Evolutionary conservation across 2,113 vertebrate genomes (phyloP).

Genomic region (Phaethon lepturus): DNA sequence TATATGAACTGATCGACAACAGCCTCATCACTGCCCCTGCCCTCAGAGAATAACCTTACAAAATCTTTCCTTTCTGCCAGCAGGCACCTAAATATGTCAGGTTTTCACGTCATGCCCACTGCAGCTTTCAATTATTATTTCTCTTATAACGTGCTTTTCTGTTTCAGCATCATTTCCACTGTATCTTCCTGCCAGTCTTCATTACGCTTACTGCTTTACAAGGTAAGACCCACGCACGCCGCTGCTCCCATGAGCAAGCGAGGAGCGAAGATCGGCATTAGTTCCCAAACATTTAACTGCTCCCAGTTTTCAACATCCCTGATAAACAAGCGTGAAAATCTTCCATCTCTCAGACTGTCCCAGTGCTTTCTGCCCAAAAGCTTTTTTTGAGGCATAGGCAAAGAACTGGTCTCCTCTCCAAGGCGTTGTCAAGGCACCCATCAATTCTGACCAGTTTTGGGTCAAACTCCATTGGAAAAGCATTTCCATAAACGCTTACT

Average conservation of each 20-base stretch:
- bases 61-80: not conserved
- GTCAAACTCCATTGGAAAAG: not conserved
- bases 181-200: not conserved
- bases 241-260: rapidly evolving
- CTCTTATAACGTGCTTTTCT: not conserved
- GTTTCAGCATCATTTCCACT: not conserved
- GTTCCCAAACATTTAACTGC: not conserved
- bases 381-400: not conserved
- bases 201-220: not conserved
- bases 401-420: not conserved
- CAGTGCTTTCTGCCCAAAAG: rapidly evolving
- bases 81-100: not conserved
- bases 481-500: not conserved
- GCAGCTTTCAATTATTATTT: not conserved
- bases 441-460: not conserved
- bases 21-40: not conserved
- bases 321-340: not conserved
- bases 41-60: not conserved
- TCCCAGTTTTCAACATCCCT: not conserved
- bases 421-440: rapidly evolving
- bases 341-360: not conserved
- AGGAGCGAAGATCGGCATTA: not conserved
- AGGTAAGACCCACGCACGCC: too few species aligned
- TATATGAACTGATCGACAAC: not conserved
- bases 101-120: not conserved